These are phyloP conservation scores for Ennomos quercinarius DNA, from an alignment of 2,888 invertebrate species.

Conservation along the genomic window DNA sequence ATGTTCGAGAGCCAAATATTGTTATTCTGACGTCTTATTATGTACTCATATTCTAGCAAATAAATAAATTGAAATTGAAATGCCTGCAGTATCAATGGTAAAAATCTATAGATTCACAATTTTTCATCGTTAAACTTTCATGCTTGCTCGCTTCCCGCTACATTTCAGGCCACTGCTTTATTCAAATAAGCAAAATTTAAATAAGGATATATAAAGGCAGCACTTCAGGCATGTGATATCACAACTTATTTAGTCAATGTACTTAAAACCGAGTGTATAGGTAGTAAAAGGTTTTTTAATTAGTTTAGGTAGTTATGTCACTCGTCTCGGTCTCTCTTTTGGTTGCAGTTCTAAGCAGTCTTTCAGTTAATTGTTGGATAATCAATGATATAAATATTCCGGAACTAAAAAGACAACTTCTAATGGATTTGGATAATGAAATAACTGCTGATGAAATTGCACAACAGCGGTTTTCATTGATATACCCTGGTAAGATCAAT, in stretches of 20 bases:
- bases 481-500: conserved; percentile 59
- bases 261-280: conserved; percentile 4
- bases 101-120: too few species aligned
- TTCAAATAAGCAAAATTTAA: conserved; percentile 40
- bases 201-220: conserved; percentile 43
- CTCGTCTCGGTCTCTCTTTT: not conserved
- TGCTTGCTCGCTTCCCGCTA: conserved; percentile 12
- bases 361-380: conserved; percentile 38
- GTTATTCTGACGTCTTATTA: too few species aligned
- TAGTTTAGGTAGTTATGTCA: conserved; percentile 10
- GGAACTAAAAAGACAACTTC: not conserved
- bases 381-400: conserved; percentile 38
- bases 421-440: conserved; percentile 16
- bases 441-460: conserved; percentile 17
- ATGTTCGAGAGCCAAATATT: too few species aligned
- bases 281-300: conserved; percentile 9
- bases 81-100: too few species aligned
- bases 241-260: conserved; percentile 17
- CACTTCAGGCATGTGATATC: conserved; percentile 25
- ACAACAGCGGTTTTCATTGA: conserved; percentile 47
- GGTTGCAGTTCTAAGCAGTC: conserved; percentile 18
- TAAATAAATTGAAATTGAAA: too few species aligned
- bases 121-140: too few species aligned
- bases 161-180: conserved; percentile 25
- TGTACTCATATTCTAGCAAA: too few species aligned